Percentiles rank a stretch among this genome's conserved stretches.
phyloP scores from a whole-genome alignment of 2,888 invertebrate species.

The Eupithecia abbreviata region DNA sequence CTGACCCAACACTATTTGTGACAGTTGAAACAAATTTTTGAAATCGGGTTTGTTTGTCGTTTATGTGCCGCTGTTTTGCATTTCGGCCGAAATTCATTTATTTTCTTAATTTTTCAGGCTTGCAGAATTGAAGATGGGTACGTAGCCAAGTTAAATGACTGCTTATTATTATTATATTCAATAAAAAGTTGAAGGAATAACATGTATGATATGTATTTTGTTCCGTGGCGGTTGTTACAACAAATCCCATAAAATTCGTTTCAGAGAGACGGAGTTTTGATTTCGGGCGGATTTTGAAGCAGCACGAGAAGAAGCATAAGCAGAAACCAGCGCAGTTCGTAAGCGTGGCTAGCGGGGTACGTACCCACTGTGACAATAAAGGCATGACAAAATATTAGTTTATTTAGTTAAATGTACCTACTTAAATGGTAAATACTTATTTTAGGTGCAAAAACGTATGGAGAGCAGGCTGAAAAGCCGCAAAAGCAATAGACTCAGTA shows the following conservation, averaged over 20 bases:
- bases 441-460: slow-evolving; percentile 65
- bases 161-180: background rate
- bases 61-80: slow-evolving; percentile 14
- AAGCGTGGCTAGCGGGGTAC: slow-evolving; percentile 72
- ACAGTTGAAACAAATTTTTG: slow-evolving; percentile 24
- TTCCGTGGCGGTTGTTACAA: background rate
- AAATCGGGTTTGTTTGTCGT: slow-evolving; percentile 21
- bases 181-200: background rate
- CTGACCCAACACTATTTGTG: slow-evolving; percentile 21
- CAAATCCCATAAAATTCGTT: slow-evolving; percentile 42
- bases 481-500: slow-evolving; percentile 61
- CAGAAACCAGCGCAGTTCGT: slow-evolving; percentile 65
- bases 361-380: background rate
- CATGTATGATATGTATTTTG: background rate
- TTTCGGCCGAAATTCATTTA: slow-evolving; percentile 3
- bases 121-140: slow-evolving; percentile 29
- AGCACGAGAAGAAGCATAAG: slow-evolving; percentile 70
- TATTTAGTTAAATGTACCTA: background rate
- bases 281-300: slow-evolving; percentile 63
- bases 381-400: background rate
- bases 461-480: slow-evolving; percentile 60
- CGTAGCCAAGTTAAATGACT: background rate
- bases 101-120: slow-evolving; percentile 32
- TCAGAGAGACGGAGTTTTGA: slow-evolving; percentile 68
- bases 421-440: slow-evolving; percentile 9